These are phyloP conservation scores for Ameiurus melas DNA, from an alignment of 2,113 vertebrate genomes.

Conservation along the genomic window DNA sequence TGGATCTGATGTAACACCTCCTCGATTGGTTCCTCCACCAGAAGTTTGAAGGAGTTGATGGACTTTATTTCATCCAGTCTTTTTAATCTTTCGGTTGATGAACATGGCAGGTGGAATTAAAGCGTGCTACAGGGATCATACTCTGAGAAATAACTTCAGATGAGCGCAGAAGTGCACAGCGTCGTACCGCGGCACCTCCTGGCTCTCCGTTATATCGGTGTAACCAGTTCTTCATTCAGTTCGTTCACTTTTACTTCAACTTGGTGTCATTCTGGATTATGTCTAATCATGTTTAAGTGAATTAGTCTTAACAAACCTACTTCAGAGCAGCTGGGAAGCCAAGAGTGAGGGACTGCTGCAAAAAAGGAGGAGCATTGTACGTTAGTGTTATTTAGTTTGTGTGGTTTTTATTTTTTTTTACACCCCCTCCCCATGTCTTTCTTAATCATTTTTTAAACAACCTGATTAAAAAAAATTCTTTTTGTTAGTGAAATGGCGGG, in stretches of 20 bases:
- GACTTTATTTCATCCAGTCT: neutral
- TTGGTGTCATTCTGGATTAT: conserved; percentile 16
- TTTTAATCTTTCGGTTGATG: neutral
- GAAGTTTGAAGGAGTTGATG: neutral
- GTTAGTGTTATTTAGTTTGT: neutral
- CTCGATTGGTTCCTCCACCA: too few relatives aligned
- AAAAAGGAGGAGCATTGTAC: neutral
- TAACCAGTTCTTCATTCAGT: conserved; percentile 27
- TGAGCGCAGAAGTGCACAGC: neutral
- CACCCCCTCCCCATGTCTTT: neutral
- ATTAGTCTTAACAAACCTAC: conserved; percentile 25
- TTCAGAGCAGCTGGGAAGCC: neutral
- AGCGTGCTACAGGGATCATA: neutral
- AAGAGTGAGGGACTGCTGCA: neutral
- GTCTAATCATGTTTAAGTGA: conserved; percentile 28
- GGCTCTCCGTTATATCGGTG: neutral
- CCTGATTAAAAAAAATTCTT: neutral
- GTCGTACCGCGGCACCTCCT: neutral
- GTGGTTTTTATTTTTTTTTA: neutral
- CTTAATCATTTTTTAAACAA: neutral
- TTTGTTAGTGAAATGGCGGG: neutral
- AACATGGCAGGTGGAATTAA: conserved; percentile 3
- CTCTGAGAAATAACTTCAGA: neutral
- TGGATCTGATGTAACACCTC: neutral
- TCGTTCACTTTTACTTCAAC: conserved; percentile 31